Evolutionary conservation across 2,888 invertebrate genomes (phyloP), one percentile per base, ranked within the genome.

Genomic region (Clanis bilineata): DNA sequence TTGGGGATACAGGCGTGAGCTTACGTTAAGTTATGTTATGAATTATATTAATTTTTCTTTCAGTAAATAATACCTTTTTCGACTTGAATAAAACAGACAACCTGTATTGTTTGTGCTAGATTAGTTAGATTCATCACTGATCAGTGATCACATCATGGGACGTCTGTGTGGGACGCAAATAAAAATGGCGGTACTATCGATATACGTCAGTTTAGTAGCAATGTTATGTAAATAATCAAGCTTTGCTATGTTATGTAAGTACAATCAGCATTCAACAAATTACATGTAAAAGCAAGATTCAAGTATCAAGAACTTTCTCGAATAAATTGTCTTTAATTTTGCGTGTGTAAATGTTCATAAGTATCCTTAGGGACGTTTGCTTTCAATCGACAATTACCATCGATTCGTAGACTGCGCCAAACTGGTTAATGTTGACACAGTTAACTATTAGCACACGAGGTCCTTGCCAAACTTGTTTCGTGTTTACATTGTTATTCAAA

Each of bases 371-470:
- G 32, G 32, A 51, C 32, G 28, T 28, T 51, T 51, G 32, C 32
- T 43, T 57, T 57, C 28, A 43, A 56, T 56, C 15, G 15, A n/a
- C 23, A 39, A n/a, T 9, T 18, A 23, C 28, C 15, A 28, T 25
- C 25, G 43, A 22, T 21, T 56, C 25, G 15, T 9, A 36, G 1
- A 18, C 18, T 41, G 22, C 44, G 22, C 22, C 22, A 32, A 51
- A 58, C 58, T 18, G 56, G 56, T 56, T 60, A 56, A 41, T 57
- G 56, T 57, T 57, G 60, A 57, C 56, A 60, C 60, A 51, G 56
- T 60, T 56, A 57, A 57, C 28, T 57, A 43, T 25, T 28, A 57
- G 43, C 51, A 32, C 10, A 18, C 28, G 51, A 18, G 28, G 39
- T 54, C 41, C 58, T 58, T 51, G 41, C 51, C 22, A 59, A 59